phyloP scores from a whole-genome alignment of 2,113 vertebrate species.

The Calypte anna region DNA sequence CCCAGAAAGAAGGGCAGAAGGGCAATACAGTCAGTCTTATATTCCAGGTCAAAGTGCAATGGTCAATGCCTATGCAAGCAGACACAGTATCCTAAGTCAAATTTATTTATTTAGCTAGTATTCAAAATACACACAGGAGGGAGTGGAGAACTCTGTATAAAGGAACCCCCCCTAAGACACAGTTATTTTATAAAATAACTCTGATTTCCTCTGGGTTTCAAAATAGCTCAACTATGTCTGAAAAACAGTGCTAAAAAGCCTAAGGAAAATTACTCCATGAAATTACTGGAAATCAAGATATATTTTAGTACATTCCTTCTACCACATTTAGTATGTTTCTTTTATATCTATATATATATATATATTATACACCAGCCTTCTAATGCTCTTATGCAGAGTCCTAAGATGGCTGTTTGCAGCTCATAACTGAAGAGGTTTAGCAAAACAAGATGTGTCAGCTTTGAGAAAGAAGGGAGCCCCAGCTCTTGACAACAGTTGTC shows the following conservation, averaged over 20 bases:
- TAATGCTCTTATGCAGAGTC: background rate
- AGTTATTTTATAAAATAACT: background rate
- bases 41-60: background rate
- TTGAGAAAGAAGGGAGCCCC: background rate
- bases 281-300: background rate
- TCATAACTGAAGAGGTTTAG: background rate
- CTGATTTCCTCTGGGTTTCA: background rate
- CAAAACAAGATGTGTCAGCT: fast-evolving
- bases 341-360: background rate
- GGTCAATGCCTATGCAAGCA: background rate
- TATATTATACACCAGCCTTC: background rate
- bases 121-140: background rate
- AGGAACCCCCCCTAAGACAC: background rate
- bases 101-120: background rate
- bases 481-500: background rate
- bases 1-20: background rate
- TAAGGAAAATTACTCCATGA: background rate
- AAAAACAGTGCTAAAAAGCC: background rate
- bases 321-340: background rate
- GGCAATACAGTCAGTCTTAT: background rate
- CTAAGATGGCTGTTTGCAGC: background rate
- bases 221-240: background rate
- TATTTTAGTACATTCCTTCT: background rate
- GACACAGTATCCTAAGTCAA: background rate
- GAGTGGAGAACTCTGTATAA: background rate